Base-by-base conservation (phyloP, 92 coral and sea anemone genomes). In the Epizoanthus scotinus region DNA sequence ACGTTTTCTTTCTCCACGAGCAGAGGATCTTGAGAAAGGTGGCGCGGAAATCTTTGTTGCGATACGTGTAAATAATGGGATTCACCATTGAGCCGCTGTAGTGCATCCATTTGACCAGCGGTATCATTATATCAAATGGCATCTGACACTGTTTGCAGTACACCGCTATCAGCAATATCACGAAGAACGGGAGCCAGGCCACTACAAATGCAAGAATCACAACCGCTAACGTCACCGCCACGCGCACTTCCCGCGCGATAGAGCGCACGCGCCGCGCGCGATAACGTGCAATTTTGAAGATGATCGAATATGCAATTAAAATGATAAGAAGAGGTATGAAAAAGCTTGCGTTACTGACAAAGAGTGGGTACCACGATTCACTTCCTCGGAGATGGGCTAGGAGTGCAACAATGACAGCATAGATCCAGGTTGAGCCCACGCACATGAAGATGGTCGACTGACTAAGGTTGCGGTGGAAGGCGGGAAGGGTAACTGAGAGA, bases 21-120 rank as follows among this genome's bases (percentile, higher is more conserved):
- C 90, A 67, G 5, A 94, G 75, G 55, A 94, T 86, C 64, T 89
- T 90, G 1, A 77, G 38, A 52, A 94, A 94, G 29, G 94, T 84
- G 3, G 83, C 82, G 54, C 90, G 88, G 49, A 94, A 94, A 22
- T 93, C 98, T 29, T 27, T 68, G 61, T 94, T 94, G 21, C 98
- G 78, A 44, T 90, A 91, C 3, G 98, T 93, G 85, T 94, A 94
- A 31, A 94, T 94, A 52, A 94, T 57, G 0, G 98, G 98, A 59
- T 94, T 94, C 0, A 94, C 94, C 87, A 90, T 82, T 13, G 98
- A 94, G 19, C 97, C 97, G 58, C 94, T 87, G 83, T 94, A 94
- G 70, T 94, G 97, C 95, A 94, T 87, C 98, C 97, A 94, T 56
- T 94, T 94, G 15, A 87, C 89, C 9, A 88, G 78, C 24, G 94